Conservation (phyloP, 2,113 vertebrate genomes). For the Oncorhynchus nerka region DNA sequence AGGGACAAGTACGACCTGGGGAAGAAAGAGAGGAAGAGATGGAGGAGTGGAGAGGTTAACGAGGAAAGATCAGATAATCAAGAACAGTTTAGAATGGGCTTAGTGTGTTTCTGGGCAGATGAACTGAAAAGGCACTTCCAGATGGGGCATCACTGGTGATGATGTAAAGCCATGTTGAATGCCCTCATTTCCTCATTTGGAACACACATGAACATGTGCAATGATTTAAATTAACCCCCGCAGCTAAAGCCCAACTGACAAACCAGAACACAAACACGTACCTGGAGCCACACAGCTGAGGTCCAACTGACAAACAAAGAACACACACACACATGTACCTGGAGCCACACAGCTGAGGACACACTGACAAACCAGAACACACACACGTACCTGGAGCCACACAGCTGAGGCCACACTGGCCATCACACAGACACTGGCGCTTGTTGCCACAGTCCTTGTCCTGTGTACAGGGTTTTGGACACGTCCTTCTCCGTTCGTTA, state of each 20-base stretch:
- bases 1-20: constrained; percentile 78
- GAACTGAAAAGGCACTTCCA: background rate
- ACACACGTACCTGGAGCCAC: constrained; percentile 70
- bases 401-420: constrained; percentile 81
- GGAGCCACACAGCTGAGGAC: constrained; percentile 59
- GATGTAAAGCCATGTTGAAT: constrained; percentile 15
- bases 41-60: background rate
- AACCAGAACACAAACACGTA: background rate
- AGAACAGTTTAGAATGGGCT: background rate
- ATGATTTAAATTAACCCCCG: too few species aligned
- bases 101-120: background rate
- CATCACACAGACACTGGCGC: constrained; percentile 78
- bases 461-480: constrained; percentile 69
- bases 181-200: constrained; percentile 29
- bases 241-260: constrained; percentile 80
- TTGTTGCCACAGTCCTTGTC: constrained; percentile 72
- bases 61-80: background rate
- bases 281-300: too few species aligned
- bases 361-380: constrained; percentile 3
- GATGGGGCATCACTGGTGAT: constrained; percentile 7
- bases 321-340: constrained; percentile 52
- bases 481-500: constrained; percentile 65
- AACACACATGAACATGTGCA: background rate
- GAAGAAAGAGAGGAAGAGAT: constrained; percentile 14
- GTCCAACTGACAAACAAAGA: too few species aligned